Base-by-base conservation (phyloP, 2,797 vertebrate species). In the Crocidura indochinensis region DNA sequence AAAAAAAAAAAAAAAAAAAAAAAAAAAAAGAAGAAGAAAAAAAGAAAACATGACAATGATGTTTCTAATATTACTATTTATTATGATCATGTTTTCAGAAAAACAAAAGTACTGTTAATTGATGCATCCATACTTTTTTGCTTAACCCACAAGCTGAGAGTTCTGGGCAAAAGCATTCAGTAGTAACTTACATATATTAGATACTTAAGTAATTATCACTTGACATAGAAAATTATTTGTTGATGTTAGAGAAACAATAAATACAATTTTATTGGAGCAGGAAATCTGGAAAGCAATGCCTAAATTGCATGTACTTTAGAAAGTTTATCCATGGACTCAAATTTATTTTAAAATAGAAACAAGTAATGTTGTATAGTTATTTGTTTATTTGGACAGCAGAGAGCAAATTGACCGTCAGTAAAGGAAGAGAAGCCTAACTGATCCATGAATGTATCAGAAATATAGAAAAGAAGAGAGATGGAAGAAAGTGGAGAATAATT, bases 361-460 rank as follows among this genome's bases (percentile, higher is more conserved):
- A 46, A 51, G 17, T 64, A 17, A 53, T 60, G n/a, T 44, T 26
- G 73, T 26, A 73, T 26, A 73, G 29, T 68, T 84, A 17, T 0
- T 75, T 2, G 14, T 27, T 78, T 77, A 78, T 87, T 20, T 56
- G 49, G 31, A 90, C 15, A 46, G 56, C 5, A 90, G 88, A 80
- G 2, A n/a, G 11, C 9, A 81, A 81, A 73, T 29, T 46, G 1
- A 29, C 6, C 69, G 8, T 26, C n/a, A 26, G 1, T 47, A 7
- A 26, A 79, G 3, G 4, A 10, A 67, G 5, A 14, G 15, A 53
- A 73, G 19, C 67, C 0, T 77, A 47, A 6, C 10, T 79, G 47
- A 53, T 53, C 29, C 62, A 2, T 75, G 27, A n/a, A 80, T 67
- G 10, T 75, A 14, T 1, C 3, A 26, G n/a, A 11, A 26, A 64